phyloP scores from a whole-genome alignment of 1,140 invertebrate species.

The Phymastichus coffea region DNA sequence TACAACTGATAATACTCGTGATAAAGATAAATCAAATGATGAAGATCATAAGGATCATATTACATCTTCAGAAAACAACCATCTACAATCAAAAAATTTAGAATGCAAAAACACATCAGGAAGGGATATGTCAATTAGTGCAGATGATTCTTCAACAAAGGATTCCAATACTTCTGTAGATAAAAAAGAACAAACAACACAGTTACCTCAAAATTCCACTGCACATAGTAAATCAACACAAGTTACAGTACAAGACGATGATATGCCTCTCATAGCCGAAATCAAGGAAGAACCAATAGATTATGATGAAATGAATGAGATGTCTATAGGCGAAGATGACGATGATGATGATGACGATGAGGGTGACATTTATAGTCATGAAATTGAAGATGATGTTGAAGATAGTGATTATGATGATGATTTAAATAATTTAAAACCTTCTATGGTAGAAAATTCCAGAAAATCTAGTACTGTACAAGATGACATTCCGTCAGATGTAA shows the following conservation, averaged over 20 bases:
- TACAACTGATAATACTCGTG: background rate
- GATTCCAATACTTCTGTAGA: too few species aligned
- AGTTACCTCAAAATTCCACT: background rate
- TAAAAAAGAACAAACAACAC: too few species aligned
- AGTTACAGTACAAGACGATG: constrained; percentile 26
- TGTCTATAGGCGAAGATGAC: constrained; percentile 42
- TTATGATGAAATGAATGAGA: constrained; percentile 52
- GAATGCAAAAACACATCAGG: background rate
- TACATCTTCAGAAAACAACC: background rate
- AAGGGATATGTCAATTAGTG: background rate
- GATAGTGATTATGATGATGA: constrained; percentile 43
- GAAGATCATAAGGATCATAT: constrained; percentile 11
- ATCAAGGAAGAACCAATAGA: constrained; percentile 53
- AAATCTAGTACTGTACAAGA: constrained; percentile 19
- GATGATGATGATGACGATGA: constrained; percentile 41
- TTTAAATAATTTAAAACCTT: constrained; percentile 28
- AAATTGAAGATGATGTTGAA: constrained; percentile 40
- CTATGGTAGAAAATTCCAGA: constrained; percentile 10
- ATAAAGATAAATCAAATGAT: too few species aligned
- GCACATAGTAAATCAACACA: constrained; percentile 11
- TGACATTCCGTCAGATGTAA: constrained; percentile 37
- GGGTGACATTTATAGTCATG: constrained; percentile 38
- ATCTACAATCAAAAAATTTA: background rate
- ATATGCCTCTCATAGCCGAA: constrained; percentile 41
- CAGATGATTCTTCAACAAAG: background rate